phyloP scores from a whole-genome alignment of 2,113 vertebrate species.

The Climacteris rufus region DNA sequence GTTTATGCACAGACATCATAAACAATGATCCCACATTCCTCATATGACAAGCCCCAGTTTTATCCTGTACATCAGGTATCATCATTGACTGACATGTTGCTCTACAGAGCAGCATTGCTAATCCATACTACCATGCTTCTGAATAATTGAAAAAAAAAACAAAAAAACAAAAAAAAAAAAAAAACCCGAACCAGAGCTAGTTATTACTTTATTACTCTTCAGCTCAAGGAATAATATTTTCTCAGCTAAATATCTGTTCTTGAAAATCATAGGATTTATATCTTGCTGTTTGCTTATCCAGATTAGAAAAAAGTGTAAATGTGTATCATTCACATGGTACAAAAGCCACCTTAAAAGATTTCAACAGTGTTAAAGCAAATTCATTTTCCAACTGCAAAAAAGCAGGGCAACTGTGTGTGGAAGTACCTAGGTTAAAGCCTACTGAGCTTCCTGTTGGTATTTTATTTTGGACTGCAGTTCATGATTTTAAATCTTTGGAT shows the following conservation, averaged over 20 bases:
- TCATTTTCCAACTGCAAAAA: not conserved
- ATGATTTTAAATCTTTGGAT: not conserved
- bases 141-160: not conserved
- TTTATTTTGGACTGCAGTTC: not conserved
- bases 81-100: not conserved
- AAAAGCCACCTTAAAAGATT: not conserved
- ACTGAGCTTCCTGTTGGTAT: not conserved
- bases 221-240: not conserved
- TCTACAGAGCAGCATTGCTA: not conserved
- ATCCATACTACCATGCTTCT: not conserved
- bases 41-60: not conserved
- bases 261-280: not conserved
- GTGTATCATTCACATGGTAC: not conserved
- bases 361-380: not conserved
- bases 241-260: not conserved
- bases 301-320: not conserved
- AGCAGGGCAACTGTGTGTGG: rapidly evolving
- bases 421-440: not conserved
- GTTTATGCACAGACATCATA: not conserved
- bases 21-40: not conserved
- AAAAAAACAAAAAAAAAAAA: not conserved
- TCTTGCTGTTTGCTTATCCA: not conserved
- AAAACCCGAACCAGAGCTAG: not conserved
- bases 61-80: not conserved
- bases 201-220: not conserved